phyloP scores from a whole-genome alignment of 2,888 invertebrate genomes.

The Cataglyphis altisquamis region DNA sequence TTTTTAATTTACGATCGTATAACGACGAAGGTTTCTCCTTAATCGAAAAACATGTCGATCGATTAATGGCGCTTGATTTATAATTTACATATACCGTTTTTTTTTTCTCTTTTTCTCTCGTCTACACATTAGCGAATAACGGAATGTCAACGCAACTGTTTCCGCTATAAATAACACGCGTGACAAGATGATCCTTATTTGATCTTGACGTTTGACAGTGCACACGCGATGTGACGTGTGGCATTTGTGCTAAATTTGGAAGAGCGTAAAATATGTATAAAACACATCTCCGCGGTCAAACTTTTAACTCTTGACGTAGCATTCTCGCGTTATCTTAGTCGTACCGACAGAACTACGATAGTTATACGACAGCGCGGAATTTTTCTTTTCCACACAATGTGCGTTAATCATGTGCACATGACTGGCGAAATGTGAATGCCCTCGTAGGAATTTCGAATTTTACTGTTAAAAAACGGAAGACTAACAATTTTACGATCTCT shows the following conservation, averaged over 20 bases:
- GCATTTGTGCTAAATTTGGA: slow-evolving; percentile 16
- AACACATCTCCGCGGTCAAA: not conserved
- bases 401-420: not conserved
- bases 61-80: slow-evolving; percentile 60
- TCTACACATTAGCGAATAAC: slow-evolving; percentile 54
- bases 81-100: slow-evolving; percentile 9
- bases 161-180: slow-evolving; percentile 39
- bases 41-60: slow-evolving; percentile 52
- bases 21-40: slow-evolving; percentile 29
- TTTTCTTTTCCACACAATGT: not conserved
- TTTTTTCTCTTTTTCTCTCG: not conserved
- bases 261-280: not conserved
- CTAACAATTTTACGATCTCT: not conserved
- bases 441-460: not conserved
- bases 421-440: not conserved
- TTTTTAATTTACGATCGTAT: slow-evolving; percentile 39
- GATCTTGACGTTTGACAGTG: slow-evolving; percentile 35
- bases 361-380: not conserved
- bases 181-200: slow-evolving; percentile 33
- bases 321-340: not conserved
- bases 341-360: not conserved
- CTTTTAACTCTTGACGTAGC: not conserved
- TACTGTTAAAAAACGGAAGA: not conserved
- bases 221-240: not conserved
- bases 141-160: slow-evolving; percentile 62